Conservation (phyloP, 2,888 invertebrate species). For the Agrypnus murinus region DNA sequence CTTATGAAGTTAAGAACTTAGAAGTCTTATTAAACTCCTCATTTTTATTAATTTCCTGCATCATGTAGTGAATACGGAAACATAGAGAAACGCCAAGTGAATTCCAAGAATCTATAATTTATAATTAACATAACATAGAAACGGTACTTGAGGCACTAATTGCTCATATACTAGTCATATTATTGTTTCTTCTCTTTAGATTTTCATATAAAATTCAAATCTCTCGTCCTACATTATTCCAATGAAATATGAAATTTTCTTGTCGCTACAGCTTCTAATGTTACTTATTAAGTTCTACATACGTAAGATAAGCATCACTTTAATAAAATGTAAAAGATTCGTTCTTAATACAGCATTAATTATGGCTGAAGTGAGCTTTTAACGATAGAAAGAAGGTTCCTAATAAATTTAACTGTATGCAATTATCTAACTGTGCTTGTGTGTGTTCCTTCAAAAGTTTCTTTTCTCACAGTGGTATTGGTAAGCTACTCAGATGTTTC, state of each 20-base stretch:
- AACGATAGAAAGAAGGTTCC: too few species aligned
- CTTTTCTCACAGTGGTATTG: constrained; percentile 25
- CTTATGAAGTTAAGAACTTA: too few species aligned
- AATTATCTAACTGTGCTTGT: constrained; percentile 21
- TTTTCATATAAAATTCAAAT: not conserved
- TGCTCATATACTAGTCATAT: not conserved
- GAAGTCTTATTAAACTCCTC: too few species aligned
- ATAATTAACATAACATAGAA: constrained; percentile 35
- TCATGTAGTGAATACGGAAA: constrained; percentile 19
- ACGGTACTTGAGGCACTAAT: constrained; percentile 32
- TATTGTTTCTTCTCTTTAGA: not conserved
- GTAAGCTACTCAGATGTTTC: not conserved
- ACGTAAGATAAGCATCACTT: too few species aligned
- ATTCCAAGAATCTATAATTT: not conserved
- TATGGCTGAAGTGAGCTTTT: too few species aligned
- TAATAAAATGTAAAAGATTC: too few species aligned
- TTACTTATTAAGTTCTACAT: too few species aligned
- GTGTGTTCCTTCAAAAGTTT: constrained; percentile 17
- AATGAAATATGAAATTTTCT: too few species aligned
- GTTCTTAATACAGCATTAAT: too few species aligned
- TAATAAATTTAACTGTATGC: too few species aligned
- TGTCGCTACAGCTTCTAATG: too few species aligned
- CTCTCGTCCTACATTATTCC: too few species aligned
- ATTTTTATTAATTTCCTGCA: constrained; percentile 19
- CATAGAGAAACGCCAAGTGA: not conserved